These are phyloP conservation scores for Trachelus iudaicus DNA, from an alignment of 2,888 invertebrate species.

Conservation along the genomic window DNA sequence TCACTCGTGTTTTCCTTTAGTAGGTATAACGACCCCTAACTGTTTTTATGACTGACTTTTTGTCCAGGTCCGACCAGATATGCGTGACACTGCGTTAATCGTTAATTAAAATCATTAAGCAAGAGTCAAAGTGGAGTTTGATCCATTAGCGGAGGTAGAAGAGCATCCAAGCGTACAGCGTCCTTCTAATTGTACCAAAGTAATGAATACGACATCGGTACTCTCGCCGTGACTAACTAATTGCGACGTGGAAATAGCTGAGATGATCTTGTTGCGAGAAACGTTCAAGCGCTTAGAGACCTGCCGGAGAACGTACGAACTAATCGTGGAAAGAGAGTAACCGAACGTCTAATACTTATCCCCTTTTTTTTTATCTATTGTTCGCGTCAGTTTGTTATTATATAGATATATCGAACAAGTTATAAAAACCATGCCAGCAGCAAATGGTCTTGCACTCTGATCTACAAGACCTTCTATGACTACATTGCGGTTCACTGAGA, in stretches of 20 bases:
- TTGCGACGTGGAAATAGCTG: constrained; percentile 36
- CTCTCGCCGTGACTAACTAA: constrained; percentile 29
- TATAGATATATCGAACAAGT: neutral
- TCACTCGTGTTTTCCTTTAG: neutral
- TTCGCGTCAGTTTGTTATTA: neutral
- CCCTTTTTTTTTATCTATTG: neutral
- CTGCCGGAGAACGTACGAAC: neutral
- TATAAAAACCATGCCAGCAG: neutral
- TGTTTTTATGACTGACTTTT: neutral
- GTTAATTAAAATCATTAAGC: constrained; percentile 2
- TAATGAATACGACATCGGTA: neutral
- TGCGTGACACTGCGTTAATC: constrained; percentile 1
- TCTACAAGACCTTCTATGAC: neutral
- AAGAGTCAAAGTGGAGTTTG: neutral
- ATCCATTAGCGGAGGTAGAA: neutral
- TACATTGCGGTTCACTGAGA: constrained; percentile 17
- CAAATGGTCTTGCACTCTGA: neutral
- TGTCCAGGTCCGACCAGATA: neutral
- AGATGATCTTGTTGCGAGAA: constrained; percentile 1
- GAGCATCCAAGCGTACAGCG: neutral
- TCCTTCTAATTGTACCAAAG: neutral
- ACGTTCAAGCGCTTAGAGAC: neutral
- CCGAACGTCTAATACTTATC: neutral
- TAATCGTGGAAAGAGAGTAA: neutral
- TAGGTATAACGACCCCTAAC: neutral